Evolutionary conservation across 2,797 vertebrate genomes (phyloP), one percentile per base, ranked within the genome.

Genomic region (Moxostoma hubbsi): DNA sequence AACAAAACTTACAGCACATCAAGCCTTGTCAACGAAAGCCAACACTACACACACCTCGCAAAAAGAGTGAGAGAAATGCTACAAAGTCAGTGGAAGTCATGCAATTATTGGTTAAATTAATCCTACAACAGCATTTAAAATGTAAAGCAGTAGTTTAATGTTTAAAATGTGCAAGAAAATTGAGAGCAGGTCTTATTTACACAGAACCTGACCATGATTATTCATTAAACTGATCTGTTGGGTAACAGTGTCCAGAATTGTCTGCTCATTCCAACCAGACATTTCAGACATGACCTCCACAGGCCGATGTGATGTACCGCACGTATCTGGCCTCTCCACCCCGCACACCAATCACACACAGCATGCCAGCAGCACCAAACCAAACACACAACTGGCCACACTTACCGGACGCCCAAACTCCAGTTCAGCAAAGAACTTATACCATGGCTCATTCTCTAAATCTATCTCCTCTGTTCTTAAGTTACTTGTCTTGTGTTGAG

Each of bases 391-490:
- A 54, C 90, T 92, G 84, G 83, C 93, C 93, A 93, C 94, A 96
- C 95, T 96, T 96, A 96, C 96, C 95, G 93, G 95, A 67, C 90
- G 89, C 92, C 95, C 96, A 93, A 96, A 96, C 88, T 96, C 94
- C 95, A 96, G 91, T 85, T 96, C 95, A 93, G 96, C 94, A 96
- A 96, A 96, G 94, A 96, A 96, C 91, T 95, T 96, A 95, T 95
- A 96, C 96, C 96, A 96, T 84, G 95, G 95, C 80, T 96, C 95
- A 86, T 96, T 96, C 94, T 96, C 95, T 96, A 96, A 95, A 93
- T 95, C 94, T 96, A 96, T 92, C 90, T 95, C 95, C 91, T 95
- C 95, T 89, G 93, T 93, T 84, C 89, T 91, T 93, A 94, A 91
- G 89, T 93, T 86, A 93, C 88, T 93, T 87, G 87, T 94, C 95